Conservation (phyloP, 2,797 vertebrate species). For the Microchirus variegatus region DNA sequence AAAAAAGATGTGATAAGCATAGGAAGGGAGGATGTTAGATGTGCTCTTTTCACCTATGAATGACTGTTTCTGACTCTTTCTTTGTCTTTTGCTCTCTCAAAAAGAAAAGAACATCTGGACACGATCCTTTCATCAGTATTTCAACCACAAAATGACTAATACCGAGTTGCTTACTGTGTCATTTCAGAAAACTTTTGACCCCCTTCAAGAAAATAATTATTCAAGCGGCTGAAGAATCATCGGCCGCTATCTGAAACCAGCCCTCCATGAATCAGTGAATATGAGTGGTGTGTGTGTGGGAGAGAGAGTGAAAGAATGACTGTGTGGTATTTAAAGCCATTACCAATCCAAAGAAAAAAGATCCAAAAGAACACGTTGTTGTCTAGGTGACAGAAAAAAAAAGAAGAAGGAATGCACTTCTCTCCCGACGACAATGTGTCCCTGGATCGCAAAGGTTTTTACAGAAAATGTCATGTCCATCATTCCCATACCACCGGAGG, state of each 20-base stretch:
- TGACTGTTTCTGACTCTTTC: constrained; percentile 34
- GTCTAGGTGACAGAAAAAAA: constrained; percentile 54
- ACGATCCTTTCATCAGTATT: constrained; percentile 39
- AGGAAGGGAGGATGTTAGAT: constrained; percentile 61
- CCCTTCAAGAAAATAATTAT: constrained; percentile 35
- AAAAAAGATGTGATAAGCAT: constrained; percentile 64
- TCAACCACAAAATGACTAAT: constrained; percentile 35
- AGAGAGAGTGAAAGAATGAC: constrained; percentile 1
- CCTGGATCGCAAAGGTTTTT: constrained; percentile 41
- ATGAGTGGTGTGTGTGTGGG: constrained; percentile 1
- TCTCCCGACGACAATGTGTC: constrained; percentile 43
- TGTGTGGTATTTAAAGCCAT: constrained; percentile 72
- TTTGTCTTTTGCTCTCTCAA: constrained; percentile 27
- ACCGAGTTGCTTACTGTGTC: constrained; percentile 50
- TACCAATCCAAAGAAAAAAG: constrained; percentile 61
- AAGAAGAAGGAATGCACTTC: constrained; percentile 24
- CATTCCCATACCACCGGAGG: constrained; percentile 39
- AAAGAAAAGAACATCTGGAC: constrained; percentile 41
- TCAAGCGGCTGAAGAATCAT: constrained; percentile 41
- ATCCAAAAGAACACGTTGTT: constrained; percentile 51
- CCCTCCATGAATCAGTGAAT: not conserved
- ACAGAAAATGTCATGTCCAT: constrained; percentile 70
- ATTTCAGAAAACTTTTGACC: constrained; percentile 63
- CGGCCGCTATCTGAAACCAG: constrained; percentile 44
- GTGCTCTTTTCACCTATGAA: constrained; percentile 56